A percentile compares a stretch with the other conserved stretches of the same genome.
Conservation (phyloP, 2,888 invertebrate genomes). For the Polyploca ridens region DNA sequence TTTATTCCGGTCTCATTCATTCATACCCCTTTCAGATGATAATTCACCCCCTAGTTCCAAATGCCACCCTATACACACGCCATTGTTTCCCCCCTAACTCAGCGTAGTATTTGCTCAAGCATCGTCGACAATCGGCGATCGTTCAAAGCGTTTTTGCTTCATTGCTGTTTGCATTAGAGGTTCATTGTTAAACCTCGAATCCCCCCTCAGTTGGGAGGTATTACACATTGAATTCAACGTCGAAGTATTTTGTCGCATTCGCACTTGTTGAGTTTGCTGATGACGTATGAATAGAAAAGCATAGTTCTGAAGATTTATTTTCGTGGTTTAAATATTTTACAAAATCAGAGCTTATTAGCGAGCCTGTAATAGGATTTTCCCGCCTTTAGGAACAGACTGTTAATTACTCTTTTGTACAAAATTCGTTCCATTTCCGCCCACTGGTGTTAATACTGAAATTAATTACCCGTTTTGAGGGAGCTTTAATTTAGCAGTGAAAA, state of each 20-base stretch:
- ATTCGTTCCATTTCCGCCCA: not conserved
- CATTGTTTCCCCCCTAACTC: conserved; percentile 37
- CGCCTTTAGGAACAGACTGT: not conserved
- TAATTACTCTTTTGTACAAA: not conserved
- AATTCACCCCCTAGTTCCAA: conserved; percentile 30
- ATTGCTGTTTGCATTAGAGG: conserved; percentile 60
- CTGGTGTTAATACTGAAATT: conserved; percentile 1
- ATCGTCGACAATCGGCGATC: conserved; percentile 55
- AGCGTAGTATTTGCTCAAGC: conserved; percentile 54
- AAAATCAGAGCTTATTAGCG: too few species aligned
- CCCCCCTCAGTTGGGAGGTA: conserved; percentile 22
- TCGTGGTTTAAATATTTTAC: too few species aligned
- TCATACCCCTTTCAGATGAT: conserved; percentile 29
- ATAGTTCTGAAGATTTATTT: not conserved
- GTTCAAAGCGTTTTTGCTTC: conserved; percentile 56
- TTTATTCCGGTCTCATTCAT: not conserved
- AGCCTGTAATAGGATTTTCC: not conserved
- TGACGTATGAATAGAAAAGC: not conserved
- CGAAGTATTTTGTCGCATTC: conserved; percentile 41
- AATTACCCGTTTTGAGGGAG: not conserved
- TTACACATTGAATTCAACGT: conserved; percentile 45
- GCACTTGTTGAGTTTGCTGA: conserved; percentile 45
- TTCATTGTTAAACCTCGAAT: conserved; percentile 43
- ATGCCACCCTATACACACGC: conserved; percentile 23
- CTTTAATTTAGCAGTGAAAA: not conserved